These are phyloP conservation scores for Cranoglanis bouderius DNA, from an alignment of 2,113 vertebrate species.

Conservation along the genomic window DNA sequence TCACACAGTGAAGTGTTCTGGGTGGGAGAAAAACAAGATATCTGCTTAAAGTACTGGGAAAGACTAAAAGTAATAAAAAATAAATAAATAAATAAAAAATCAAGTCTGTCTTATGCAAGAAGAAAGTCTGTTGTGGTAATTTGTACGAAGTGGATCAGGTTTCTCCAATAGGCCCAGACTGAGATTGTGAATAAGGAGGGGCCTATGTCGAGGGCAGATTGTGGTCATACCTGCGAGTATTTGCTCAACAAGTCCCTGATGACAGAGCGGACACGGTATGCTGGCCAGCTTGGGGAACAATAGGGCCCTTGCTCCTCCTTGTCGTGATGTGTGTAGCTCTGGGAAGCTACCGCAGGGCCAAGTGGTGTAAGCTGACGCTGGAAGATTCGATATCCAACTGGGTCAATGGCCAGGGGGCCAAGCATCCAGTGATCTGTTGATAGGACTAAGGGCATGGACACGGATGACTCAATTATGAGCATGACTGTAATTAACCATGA, in stretches of 20 bases:
- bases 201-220: conserved; percentile 29
- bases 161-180: conserved; percentile 28
- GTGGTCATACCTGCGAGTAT: conserved; percentile 55
- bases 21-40: neutral
- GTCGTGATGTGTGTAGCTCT: conserved; percentile 45
- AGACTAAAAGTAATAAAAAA: neutral
- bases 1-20: conserved; percentile 42
- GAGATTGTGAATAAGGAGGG: conserved; percentile 33
- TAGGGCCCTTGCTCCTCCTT: conserved; percentile 55
- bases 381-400: conserved; percentile 44
- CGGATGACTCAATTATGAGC: conserved; percentile 29
- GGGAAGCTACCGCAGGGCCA: conserved; percentile 42
- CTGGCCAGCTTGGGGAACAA: conserved; percentile 55
- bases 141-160: conserved; percentile 24
- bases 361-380: conserved; percentile 49
- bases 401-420: conserved; percentile 44
- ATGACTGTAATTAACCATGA: conserved; percentile 30
- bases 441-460: conserved; percentile 28
- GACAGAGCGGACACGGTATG: conserved; percentile 55
- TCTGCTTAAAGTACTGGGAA: neutral
- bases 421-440: conserved; percentile 28
- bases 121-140: conserved; percentile 10
- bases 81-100: neutral
- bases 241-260: conserved; percentile 60
- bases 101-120: conserved; percentile 17